Percentiles rank a stretch among this genome's conserved stretches.
Evolutionary conservation across 1,140 invertebrate genomes (phyloP).

Genomic region (Macrobrachium nipponense): DNA sequence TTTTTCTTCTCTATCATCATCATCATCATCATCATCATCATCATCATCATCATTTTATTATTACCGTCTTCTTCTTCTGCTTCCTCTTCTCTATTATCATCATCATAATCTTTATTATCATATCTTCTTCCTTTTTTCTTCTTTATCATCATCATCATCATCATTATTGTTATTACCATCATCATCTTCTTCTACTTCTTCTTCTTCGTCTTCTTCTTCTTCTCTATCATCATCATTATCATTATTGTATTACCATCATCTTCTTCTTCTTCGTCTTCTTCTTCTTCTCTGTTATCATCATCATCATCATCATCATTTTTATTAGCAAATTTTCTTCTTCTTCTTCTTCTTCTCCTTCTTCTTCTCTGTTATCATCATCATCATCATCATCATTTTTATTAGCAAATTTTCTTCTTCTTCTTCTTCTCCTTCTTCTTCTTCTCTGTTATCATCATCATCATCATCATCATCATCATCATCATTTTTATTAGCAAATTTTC

Average conservation of each 20-base stretch:
- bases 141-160: background rate
- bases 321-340: too few species aligned
- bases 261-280: background rate
- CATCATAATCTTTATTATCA: background rate
- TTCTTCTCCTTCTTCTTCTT: background rate
- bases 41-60: background rate
- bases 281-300: too few species aligned
- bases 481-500: background rate
- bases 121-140: background rate
- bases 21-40: background rate
- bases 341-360: background rate
- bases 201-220: background rate
- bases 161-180: too few species aligned
- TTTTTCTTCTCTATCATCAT: background rate
- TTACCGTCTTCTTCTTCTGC: background rate
- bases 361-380: background rate
- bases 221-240: background rate
- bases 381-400: background rate
- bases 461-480: background rate
- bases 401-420: background rate
- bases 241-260: too few species aligned
- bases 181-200: background rate
- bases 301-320: too few species aligned
- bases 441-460: too few species aligned
- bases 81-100: background rate